Evolutionary conservation across 2,888 invertebrate species (phyloP).

Genomic region (Tinea semifulvella): DNA sequence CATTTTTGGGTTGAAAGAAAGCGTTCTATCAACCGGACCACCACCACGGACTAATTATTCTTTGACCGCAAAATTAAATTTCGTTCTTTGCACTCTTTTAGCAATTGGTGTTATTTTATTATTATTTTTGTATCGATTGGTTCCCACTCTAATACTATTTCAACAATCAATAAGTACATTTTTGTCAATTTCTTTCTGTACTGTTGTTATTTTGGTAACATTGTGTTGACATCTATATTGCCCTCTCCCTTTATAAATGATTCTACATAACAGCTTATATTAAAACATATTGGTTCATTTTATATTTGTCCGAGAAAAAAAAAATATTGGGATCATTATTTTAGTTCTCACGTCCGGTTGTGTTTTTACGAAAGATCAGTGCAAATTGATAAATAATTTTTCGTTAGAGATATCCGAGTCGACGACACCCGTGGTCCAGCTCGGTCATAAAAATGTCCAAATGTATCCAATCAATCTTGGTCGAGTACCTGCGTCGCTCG

Average conservation of each 20-base stretch:
- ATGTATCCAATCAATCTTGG: constrained; percentile 60
- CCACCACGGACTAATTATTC: too few species aligned
- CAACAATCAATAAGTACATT: not conserved
- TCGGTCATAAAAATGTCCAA: constrained; percentile 58
- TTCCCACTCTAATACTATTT: too few species aligned
- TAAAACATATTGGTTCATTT: too few species aligned
- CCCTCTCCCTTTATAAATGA: not conserved
- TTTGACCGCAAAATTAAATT: too few species aligned
- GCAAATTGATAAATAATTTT: constrained; percentile 15
- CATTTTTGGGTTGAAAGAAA: too few species aligned
- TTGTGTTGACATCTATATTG: not conserved
- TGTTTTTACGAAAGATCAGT: constrained; percentile 9
- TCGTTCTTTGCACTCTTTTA: too few species aligned
- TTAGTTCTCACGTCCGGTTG: constrained; percentile 9
- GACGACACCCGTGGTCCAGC: constrained; percentile 50
- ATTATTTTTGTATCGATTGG: too few species aligned
- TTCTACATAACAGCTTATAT: not conserved
- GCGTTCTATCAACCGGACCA: too few species aligned
- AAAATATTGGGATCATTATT: not conserved
- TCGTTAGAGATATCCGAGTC: constrained; percentile 27
- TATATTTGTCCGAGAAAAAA: not conserved
- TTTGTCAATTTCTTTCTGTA: not conserved
- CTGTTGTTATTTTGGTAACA: not conserved
- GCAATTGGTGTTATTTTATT: too few species aligned
- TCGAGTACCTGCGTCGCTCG: constrained; percentile 42